Evolutionary conservation across 2,888 invertebrate genomes (phyloP), one percentile per base, ranked within the genome.

Genomic region (Brachyopa scutellaris): DNA sequence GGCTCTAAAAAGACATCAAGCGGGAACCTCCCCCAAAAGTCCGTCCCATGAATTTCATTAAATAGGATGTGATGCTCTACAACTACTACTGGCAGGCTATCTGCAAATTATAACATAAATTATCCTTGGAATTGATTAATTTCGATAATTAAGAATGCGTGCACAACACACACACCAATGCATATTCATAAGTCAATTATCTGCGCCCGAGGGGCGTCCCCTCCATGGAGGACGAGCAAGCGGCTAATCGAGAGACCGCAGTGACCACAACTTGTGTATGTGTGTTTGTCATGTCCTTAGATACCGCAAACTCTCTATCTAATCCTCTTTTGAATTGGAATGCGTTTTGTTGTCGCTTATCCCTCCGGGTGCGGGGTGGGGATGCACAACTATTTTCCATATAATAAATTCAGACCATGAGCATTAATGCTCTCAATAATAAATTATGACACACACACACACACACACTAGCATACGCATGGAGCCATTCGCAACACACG

Each of bases 101-200:
- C 82, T 77, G 82, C 53, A 77, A 77, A 82, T 82, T 82, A 82
- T 82, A 77, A 82, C 82, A 82, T 82, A 82, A 82, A 82, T 82
- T 82, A 82, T 82, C 82, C 70, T 66, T 64, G 70, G 77, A 70
- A 82, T 77, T 82, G 82, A 82, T 82, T 82, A 82, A 82, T 82
- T 82, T 82, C 82, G 82, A 82, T 82, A 82, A 77, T 82, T 82
- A 82, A 82, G 82, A 82, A 82, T 82, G 77, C 82, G 82, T 77
- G 70, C 77, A 72, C 55, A 40, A 59, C 55, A 64, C 66, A 69
- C 76, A 70, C 59, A 66, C 70, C 64, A 40, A 66, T 82, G 66
- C 82, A 82, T 82, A 82, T 82, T 82, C 82, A 82, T 82, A 82
- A 82, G 82, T 82, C 82, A 82, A 82, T 82, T 82, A 82, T 77